Evolutionary conservation across 1,140 invertebrate species (phyloP), one percentile per base, ranked within the genome.

Genomic region (Drosophila aff.): DNA sequence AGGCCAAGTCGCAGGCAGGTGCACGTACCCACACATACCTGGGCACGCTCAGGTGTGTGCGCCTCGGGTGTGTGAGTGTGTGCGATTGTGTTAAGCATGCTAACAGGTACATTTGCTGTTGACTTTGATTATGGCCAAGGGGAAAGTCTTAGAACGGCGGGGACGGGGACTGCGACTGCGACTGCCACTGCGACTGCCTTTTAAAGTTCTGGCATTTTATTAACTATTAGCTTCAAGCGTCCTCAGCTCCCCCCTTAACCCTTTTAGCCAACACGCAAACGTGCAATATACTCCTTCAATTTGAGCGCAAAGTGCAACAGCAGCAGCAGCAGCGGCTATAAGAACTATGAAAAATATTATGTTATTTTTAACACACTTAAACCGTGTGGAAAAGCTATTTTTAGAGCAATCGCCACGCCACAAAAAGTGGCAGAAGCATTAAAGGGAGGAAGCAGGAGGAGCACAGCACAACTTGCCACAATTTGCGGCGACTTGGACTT

Each of bases 321-420:
- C 49, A 72, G 63, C 49, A 72, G 63, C 26, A 75, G 49, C 66
- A 60, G 46, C 61, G 49, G 63, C 62, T 18, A 59, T 21, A 61
- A 61, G 68, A 66, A 78, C 79, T 71, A 86, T 82, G 78, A 81
- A 83, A 89, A 87, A 87, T 89, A 89, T 89, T 67, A 90, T 89
- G 84, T 89, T 89, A 89, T 89, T 89, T 89, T 89, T 90, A 89
- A 89, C 84, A 90, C 84, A 89, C 85, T 84, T 81, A 84, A 87
- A 90, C 81, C 84, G 84, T 90, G 85, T 75, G 84, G 85, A 89
- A 87, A 89, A 89, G 84, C 75, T 89, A 89, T 89, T 89, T 89
- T 89, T 89, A 89, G 84, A 68, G 18, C 55, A 76, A 77, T 85
- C 73, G 82, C 75, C 67, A 76, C 46, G 50, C 52, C 71, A 73